phyloP scores from a whole-genome alignment of 2,888 invertebrate species.

The Agrilus mali region DNA sequence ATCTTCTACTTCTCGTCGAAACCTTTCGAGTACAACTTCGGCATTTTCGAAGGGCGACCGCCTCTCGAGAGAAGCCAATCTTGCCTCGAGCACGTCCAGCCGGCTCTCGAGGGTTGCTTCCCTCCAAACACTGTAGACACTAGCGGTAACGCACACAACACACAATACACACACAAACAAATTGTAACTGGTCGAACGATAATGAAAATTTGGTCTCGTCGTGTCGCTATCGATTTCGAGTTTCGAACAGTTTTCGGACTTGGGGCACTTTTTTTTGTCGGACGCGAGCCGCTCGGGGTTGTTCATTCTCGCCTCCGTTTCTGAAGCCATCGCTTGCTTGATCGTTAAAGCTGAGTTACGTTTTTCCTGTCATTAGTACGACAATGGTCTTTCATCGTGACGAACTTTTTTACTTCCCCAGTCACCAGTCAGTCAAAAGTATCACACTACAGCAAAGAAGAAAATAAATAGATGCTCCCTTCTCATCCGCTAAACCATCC shows the following conservation, averaged over 20 bases:
- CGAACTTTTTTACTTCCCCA: no score
- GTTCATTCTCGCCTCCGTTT: neutral
- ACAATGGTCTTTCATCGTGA: no score
- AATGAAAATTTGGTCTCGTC: neutral
- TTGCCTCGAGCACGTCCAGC: slow-evolving; percentile 42
- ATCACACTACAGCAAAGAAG: no score
- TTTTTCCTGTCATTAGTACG: no score
- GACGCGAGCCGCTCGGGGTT: slow-evolving; percentile 2
- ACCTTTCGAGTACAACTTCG: slow-evolving; percentile 41
- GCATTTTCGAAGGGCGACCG: slow-evolving; percentile 27
- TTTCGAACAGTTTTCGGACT: neutral
- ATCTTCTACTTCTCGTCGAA: slow-evolving; percentile 40
- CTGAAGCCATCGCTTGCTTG: no score
- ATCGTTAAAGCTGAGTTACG: no score
- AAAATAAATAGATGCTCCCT: no score
- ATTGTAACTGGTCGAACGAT: slow-evolving; percentile 19
- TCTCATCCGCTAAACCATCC: no score
- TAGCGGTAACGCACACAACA: slow-evolving; percentile 48
- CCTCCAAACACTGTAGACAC: slow-evolving; percentile 47
- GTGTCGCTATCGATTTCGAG: slow-evolving; percentile 1
- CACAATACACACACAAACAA: slow-evolving; percentile 50
- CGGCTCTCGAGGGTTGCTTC: slow-evolving; percentile 42
- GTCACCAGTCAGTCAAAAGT: no score
- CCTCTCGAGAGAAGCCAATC: slow-evolving; percentile 41
- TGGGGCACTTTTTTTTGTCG: slow-evolving; percentile 4